Base-by-base conservation (phyloP, 53 echinoderm and acorn worm genomes). In the Holothuria scabra region DNA sequence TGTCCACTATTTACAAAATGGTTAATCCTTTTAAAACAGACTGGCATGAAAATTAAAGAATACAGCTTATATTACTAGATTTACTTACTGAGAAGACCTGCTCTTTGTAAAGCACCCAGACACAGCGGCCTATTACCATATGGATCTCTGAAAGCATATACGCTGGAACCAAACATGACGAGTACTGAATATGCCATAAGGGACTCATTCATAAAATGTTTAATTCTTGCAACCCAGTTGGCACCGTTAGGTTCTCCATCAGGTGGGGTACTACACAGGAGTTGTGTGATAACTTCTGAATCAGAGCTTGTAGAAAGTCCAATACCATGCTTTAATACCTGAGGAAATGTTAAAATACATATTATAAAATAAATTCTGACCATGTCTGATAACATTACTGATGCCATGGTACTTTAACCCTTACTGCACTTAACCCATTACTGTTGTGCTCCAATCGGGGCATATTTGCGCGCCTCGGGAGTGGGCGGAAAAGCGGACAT, bases 111-210 rank as follows among this genome's bases (percentile, higher is more conserved):
- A 62, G 59, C 85, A 52, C 99, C 99, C 28, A 99, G 88, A 44
- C 99, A 99, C 26, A 99, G 93, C 1, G 99, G 99, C 63, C 99
- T 92, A 86, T 99, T 99, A 37, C 99, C 99, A 57, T 91, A 99
- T 22, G 99, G 99, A 86, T 99, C 99, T 76, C 99, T 89, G 58
- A 99, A 94, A 31, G 99, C 99, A 64, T 99, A 99, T 31, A 99
- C 87, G 48, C 91, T 89, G 68, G 84, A 81, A 1, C 87, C 93
- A 84, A 94, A 90, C 91, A 99, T 92, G 35, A 99, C 88, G 21
- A 94, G 88, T 63, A 99, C 76, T 21, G 99, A 87, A 38, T 99
- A 99, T 0, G 99, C 90, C 84, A 90, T 85, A 24, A 63, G 88
- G 5, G 99, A 93, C 74, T 92, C 89, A 29, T 84, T 95, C 94